These are phyloP conservation scores for Anhinga rufa DNA, from an alignment of 2,113 vertebrate species.

Conservation along the genomic window DNA sequence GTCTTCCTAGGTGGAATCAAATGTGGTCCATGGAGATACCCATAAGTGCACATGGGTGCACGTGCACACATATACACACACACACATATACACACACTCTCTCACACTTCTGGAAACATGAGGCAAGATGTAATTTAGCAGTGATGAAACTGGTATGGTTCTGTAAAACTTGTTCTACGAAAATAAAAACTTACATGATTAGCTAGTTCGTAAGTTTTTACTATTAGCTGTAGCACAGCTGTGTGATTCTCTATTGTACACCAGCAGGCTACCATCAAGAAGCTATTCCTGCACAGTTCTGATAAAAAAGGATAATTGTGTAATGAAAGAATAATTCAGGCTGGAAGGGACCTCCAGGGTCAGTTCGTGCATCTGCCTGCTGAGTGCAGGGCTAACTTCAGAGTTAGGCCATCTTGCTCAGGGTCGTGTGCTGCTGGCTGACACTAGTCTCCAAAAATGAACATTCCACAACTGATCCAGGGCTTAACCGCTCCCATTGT, in stretches of 20 bases:
- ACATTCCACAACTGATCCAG: neutral
- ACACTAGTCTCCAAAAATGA: neutral
- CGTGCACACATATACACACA: too few relatives aligned
- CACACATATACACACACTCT: too few relatives aligned
- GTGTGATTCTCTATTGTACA: neutral
- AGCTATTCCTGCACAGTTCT: neutral
- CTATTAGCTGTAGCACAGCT: neutral
- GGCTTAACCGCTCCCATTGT: neutral
- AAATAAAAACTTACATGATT: neutral
- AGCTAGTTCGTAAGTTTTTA: neutral
- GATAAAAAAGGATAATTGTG: neutral
- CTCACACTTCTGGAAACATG: neutral
- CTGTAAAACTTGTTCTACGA: neutral
- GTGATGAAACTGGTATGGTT: neutral
- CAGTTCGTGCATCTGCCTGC: neutral
- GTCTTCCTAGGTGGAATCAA: neutral
- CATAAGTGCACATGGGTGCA: fast-evolving
- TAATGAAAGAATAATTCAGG: neutral
- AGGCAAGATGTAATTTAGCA: neutral
- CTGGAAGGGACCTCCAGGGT: neutral
- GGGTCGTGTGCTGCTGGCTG: neutral
- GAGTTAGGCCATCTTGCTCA: neutral
- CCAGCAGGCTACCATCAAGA: neutral
- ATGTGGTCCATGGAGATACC: fast-evolving
- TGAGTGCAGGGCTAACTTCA: neutral